Base-by-base conservation (phyloP, 2,888 invertebrate species). In the Athalia rosae region DNA sequence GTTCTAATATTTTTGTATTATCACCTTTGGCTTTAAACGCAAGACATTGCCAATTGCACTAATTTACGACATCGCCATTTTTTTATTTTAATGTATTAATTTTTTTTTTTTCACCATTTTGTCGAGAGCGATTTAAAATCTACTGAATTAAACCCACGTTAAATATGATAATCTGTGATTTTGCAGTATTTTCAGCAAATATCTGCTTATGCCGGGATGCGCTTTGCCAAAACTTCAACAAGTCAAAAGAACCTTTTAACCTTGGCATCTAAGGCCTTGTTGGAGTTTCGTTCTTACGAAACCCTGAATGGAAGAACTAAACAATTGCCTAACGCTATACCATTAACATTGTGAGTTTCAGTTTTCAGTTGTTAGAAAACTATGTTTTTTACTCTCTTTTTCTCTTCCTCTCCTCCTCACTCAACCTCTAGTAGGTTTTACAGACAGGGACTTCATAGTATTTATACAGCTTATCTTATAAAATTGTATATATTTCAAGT, bases 31-130 rank as follows among this genome's bases (percentile, higher is more conserved):
- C 74, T 74, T 61, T 48, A 15, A 58, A 58, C 45, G 71, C 71
- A 71, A 74, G 15, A 74, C 61, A 48, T 61, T 74, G 74, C 74
- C 61, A 61, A 74, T 74, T 74, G 74, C 74, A 74, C 74, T 62
- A 73, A 48, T 62, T 48, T 64, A 61, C 15, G 8, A 9, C 13
- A 28, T 41, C 43, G 7, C 4, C 8, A 13, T 71, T 13, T 71
- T 43, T 71, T 43, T 69, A 0, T 69, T 45, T 13, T 6, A 45
- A 4, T 58, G 43, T 56, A 58, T 43, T 58, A 43, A 53, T 3
- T 9, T n/a, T 4, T 7, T 45, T 56, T 41, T 9, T 50, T 67
- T 41, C 58, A 43, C 4, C 43, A 69, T 69, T 69, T 53, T 53
- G 53, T 50, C 53, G 53, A 66, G n/a, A 66, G 66, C 48, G 47